Conservation (phyloP, 2,888 invertebrate genomes). For the Parnassius apollo region DNA sequence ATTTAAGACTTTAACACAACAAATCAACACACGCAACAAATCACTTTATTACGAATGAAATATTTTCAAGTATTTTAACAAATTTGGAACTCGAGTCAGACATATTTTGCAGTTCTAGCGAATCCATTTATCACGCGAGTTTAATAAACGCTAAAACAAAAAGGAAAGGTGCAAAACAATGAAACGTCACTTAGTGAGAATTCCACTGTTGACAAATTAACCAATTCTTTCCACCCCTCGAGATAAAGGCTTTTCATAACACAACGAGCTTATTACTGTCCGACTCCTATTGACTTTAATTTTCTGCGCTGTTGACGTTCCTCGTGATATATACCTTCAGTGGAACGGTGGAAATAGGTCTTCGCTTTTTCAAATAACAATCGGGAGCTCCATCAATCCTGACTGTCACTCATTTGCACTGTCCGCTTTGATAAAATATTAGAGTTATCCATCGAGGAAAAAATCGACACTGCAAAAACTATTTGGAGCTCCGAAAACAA, state of each 20-base stretch:
- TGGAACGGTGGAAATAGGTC: constrained; percentile 69
- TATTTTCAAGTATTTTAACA: neutral
- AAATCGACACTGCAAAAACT: constrained; percentile 72
- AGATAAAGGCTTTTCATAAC: constrained; percentile 66
- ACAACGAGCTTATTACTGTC: constrained; percentile 62
- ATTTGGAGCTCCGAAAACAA: constrained; percentile 64
- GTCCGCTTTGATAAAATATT: constrained; percentile 71
- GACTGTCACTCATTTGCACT: constrained; percentile 72
- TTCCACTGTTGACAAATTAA: constrained; percentile 70
- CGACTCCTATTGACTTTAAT: constrained; percentile 76
- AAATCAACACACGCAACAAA: neutral
- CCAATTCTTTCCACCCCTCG: constrained; percentile 59
- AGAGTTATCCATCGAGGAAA: constrained; percentile 64
- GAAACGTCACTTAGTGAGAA: constrained; percentile 63
- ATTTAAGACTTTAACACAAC: no score
- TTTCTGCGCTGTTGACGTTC: constrained; percentile 78
- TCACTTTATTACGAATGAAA: no score
- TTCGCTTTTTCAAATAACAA: constrained; percentile 79
- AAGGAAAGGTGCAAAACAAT: constrained; percentile 60
- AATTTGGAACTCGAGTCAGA: neutral
- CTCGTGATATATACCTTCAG: constrained; percentile 73
- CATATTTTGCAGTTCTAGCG: constrained; percentile 1
- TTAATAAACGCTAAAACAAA: constrained; percentile 47
- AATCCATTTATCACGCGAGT: constrained; percentile 33
- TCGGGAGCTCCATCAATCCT: constrained; percentile 72